A percentile compares a stretch with the other conserved stretches of the same genome.
phyloP scores from a whole-genome alignment of 2,113 vertebrate species.

The Ptychochromis oligacanthus region DNA sequence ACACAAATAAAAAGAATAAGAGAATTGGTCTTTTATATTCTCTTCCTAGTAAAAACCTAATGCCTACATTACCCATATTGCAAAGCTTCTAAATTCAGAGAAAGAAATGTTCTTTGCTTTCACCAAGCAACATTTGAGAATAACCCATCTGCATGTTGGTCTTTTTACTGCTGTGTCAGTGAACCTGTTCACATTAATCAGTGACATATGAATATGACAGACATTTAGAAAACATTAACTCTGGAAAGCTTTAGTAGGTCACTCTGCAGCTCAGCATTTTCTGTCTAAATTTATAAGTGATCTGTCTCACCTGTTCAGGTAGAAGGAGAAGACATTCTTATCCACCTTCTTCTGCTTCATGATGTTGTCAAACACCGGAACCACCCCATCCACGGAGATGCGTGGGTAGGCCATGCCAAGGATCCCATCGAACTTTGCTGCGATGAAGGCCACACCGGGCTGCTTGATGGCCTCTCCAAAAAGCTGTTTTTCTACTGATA shows the following conservation, averaged over 20 bases:
- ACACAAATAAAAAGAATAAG: too few relatives aligned
- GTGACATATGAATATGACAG: not conserved
- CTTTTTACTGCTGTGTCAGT: not conserved
- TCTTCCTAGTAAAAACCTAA: not conserved
- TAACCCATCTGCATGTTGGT: not conserved
- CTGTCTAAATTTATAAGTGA: not conserved
- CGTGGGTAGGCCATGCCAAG: constrained; percentile 90
- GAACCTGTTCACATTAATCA: not conserved
- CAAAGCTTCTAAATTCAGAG: not conserved
- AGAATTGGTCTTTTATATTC: too few relatives aligned
- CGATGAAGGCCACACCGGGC: constrained; percentile 90
- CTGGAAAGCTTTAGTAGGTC: not conserved
- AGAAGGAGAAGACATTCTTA: constrained; percentile 93
- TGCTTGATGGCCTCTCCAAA: constrained; percentile 94
- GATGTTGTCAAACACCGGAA: constrained; percentile 91
- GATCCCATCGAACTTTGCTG: constrained; percentile 96
- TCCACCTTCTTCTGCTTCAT: constrained; percentile 89
- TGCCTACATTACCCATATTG: not conserved
- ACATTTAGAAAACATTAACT: not conserved
- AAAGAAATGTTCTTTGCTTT: not conserved
- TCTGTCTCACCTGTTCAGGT: constrained; percentile 89
- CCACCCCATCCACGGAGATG: constrained; percentile 87
- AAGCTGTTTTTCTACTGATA: constrained; percentile 81
- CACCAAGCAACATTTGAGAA: not conserved
- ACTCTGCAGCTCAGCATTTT: not conserved